Percentiles rank a stretch among this genome's conserved stretches.
phyloP scores from a whole-genome alignment of 2,113 vertebrate species.

The Dicrurus megarhynchus region DNA sequence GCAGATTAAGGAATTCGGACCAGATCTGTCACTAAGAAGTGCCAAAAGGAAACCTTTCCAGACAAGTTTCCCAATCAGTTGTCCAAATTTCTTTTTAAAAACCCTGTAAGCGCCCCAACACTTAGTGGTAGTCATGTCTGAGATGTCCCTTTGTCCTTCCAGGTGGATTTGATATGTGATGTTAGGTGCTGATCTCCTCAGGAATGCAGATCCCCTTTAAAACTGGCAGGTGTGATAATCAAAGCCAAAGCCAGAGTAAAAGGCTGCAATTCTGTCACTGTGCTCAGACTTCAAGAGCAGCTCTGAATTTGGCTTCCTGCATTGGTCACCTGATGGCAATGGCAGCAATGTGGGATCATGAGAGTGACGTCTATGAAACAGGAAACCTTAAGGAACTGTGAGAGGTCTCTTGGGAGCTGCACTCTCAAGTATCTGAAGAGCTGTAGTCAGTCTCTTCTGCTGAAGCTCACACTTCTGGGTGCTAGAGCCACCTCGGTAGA shows the following conservation, averaged over 20 bases:
- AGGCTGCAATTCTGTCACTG: background rate
- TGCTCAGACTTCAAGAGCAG: background rate
- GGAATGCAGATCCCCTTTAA: background rate
- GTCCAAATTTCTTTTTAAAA: background rate
- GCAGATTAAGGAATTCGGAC: background rate
- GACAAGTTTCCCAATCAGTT: background rate
- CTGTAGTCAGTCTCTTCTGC: background rate
- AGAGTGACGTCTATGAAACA: background rate
- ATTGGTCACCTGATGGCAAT: background rate
- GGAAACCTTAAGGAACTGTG: background rate
- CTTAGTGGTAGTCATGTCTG: background rate
- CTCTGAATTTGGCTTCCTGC: background rate
- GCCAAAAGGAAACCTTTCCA: background rate
- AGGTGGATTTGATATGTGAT: background rate
- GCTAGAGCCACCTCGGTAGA: background rate
- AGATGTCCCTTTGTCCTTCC: background rate
- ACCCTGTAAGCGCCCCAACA: background rate
- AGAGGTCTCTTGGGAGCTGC: background rate
- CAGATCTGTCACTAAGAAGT: background rate
- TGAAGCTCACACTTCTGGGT: background rate
- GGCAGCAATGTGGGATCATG: background rate
- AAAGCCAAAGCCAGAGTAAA: background rate
- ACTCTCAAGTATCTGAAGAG: background rate
- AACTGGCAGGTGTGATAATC: background rate
- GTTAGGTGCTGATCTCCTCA: background rate